Evolutionary conservation across 2,113 vertebrate genomes (phyloP).

Genomic region (Junco hyemalis): DNA sequence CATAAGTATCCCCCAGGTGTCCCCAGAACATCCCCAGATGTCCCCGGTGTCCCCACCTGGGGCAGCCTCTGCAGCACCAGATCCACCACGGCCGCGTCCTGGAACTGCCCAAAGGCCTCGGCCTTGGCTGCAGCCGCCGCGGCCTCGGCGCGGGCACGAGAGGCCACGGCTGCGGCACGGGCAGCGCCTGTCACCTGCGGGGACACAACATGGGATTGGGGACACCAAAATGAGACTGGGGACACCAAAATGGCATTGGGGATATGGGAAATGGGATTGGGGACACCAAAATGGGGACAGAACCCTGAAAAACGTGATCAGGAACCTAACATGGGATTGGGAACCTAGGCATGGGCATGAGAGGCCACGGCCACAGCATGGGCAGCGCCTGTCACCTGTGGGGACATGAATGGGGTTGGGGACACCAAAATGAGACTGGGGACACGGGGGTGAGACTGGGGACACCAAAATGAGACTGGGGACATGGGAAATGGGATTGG

Average conservation of each 20-base stretch:
- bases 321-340: too few relatives aligned
- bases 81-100: not conserved
- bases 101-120: not conserved
- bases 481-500: too few relatives aligned
- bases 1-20: too few relatives aligned
- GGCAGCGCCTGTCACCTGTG: not conserved
- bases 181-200: not conserved
- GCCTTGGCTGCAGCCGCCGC: not conserved
- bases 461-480: too few relatives aligned
- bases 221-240: too few relatives aligned
- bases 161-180: not conserved
- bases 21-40: not conserved
- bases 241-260: not conserved
- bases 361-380: not conserved
- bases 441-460: too few relatives aligned
- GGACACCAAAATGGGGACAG: too few relatives aligned
- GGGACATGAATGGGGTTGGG: not conserved
- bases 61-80: not conserved
- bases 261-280: too few relatives aligned
- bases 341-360: not conserved
- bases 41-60: not conserved
- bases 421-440: too few relatives aligned
- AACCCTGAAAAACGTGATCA: too few relatives aligned
- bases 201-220: not conserved
- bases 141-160: not conserved